Conservation (phyloP, 1,140 invertebrate genomes). For the Ladona fulva region DNA sequence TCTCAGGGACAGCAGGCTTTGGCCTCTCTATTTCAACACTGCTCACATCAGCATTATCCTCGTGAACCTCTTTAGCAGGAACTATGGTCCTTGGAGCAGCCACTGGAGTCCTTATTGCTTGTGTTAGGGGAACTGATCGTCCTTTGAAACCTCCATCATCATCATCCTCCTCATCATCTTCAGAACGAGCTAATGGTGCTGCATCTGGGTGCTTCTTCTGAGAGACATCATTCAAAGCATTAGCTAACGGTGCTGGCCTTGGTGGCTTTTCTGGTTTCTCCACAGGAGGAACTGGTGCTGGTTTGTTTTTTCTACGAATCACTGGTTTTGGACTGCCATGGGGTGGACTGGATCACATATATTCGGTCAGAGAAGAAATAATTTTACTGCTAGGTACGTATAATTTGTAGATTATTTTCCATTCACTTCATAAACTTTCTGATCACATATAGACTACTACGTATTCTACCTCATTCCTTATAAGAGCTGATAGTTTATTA, state of each 20-base stretch:
- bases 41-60: neutral
- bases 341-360: constrained; percentile 16
- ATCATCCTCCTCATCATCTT: neutral
- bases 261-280: constrained; percentile 13
- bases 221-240: neutral
- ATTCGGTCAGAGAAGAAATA: too few relatives aligned
- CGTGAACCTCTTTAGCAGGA: neutral
- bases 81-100: constrained; percentile 13
- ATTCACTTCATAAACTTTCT: too few relatives aligned
- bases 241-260: neutral
- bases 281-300: constrained; percentile 27
- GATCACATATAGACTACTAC: too few relatives aligned
- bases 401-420: too few relatives aligned
- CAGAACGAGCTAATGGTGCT: neutral
- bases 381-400: too few relatives aligned
- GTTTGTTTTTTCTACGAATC: constrained; percentile 26
- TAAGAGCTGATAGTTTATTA: too few relatives aligned
- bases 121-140: neutral
- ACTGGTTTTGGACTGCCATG: constrained; percentile 26
- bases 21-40: neutral
- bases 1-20: constrained; percentile 15
- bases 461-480: too few relatives aligned
- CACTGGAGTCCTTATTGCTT: neutral
- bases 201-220: neutral
- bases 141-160: constrained; percentile 3